Evolutionary conservation across 92 coral and sea anemone genomes (phyloP).

Genomic region (Paramuricea clavata): DNA sequence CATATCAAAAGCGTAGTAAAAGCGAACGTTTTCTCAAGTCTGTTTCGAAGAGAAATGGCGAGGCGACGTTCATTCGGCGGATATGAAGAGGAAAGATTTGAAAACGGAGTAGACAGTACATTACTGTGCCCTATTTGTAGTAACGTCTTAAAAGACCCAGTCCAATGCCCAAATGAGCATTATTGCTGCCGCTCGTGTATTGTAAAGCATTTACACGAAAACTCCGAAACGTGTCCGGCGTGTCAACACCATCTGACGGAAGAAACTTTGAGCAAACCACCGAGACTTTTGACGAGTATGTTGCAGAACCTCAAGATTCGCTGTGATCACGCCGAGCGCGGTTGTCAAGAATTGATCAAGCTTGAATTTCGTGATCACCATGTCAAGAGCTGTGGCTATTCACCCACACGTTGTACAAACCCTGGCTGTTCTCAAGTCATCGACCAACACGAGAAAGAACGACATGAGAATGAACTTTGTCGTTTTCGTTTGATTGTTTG

Average conservation of each 20-base stretch:
- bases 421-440: constrained; percentile 6
- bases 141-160: constrained; percentile 73
- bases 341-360: constrained; percentile 71
- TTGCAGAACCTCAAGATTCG: constrained; percentile 80
- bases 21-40: neutral
- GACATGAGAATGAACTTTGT: constrained; percentile 16
- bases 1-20: neutral
- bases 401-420: constrained; percentile 66
- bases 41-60: neutral
- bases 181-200: constrained; percentile 82
- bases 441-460: neutral
- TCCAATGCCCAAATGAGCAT: neutral
- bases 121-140: constrained; percentile 88
- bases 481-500: constrained; percentile 13
- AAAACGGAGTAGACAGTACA: constrained; percentile 80
- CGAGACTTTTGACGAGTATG: constrained; percentile 87
- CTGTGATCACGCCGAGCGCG: constrained; percentile 63
- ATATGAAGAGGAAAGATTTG: constrained; percentile 71
- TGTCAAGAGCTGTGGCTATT: constrained; percentile 85
- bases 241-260: constrained; percentile 88
- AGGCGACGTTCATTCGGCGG: neutral
- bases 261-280: constrained; percentile 85
- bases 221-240: constrained; percentile 91
- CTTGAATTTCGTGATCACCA: constrained; percentile 79
- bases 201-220: constrained; percentile 80